phyloP scores from a whole-genome alignment of 2,113 vertebrate genomes.

The Carassius gibelio region DNA sequence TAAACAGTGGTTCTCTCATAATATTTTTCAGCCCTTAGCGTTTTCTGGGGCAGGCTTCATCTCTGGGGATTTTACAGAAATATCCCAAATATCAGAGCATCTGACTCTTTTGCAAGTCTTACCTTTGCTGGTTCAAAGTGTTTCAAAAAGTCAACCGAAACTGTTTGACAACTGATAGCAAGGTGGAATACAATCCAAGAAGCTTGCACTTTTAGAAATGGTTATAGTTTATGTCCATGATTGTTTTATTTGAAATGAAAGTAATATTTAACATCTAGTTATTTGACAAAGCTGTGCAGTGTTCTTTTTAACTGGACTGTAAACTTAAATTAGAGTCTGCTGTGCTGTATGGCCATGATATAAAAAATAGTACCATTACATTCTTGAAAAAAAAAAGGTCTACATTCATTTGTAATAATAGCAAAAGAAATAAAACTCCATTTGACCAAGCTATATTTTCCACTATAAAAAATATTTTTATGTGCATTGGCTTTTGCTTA shows the following conservation, averaged over 20 bases:
- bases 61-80: conserved; percentile 75
- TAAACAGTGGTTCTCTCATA: conserved; percentile 70
- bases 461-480: conserved; percentile 33
- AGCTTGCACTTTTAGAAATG: conserved; percentile 54
- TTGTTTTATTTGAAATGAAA: conserved; percentile 50
- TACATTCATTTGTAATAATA: conserved; percentile 50
- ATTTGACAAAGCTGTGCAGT: conserved; percentile 44
- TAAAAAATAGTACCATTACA: conserved; percentile 49
- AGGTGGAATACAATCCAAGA: conserved; percentile 54
- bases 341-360: conserved; percentile 44
- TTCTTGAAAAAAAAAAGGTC: conserved; percentile 10
- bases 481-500: conserved; percentile 34
- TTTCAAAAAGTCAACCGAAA: conserved; percentile 67
- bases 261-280: conserved; percentile 54
- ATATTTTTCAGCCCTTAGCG: conserved; percentile 77
- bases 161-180: conserved; percentile 64
- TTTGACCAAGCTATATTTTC: conserved; percentile 48
- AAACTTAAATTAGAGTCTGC: conserved; percentile 53
- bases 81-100: conserved; percentile 70
- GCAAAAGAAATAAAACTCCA: conserved; percentile 45
- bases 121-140: conserved; percentile 71
- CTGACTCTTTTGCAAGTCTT: conserved; percentile 61
- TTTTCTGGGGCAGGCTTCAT: conserved; percentile 73
- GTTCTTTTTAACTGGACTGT: conserved; percentile 55
- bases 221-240: conserved; percentile 50